These are phyloP conservation scores for Suillia variegata DNA, from an alignment of 2,888 invertebrate genomes.

Conservation along the genomic window DNA sequence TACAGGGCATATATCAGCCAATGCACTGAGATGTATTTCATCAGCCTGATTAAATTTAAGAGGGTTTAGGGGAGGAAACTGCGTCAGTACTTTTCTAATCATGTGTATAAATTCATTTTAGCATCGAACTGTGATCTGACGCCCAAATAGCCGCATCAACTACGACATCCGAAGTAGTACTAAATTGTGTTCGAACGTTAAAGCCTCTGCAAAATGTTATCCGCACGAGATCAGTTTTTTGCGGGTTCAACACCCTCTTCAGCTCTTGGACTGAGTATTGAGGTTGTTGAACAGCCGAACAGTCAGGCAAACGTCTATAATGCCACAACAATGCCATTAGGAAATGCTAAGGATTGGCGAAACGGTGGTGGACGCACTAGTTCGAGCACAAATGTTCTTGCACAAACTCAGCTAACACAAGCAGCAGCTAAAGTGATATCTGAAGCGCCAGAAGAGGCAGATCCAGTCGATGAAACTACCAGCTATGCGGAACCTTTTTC, in stretches of 20 bases:
- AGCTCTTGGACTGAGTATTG: conserved; percentile 44
- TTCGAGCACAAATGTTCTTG: conserved; percentile 4
- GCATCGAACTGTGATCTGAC: background rate
- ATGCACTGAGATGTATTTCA: too few relatives aligned
- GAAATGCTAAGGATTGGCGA: conserved; percentile 33
- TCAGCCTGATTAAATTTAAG: background rate
- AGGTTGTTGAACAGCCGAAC: conserved; percentile 36
- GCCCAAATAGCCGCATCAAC: conserved; percentile 7
- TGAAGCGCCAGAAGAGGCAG: background rate
- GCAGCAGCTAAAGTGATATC: background rate
- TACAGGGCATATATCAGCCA: too few relatives aligned
- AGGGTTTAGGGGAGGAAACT: too few relatives aligned
- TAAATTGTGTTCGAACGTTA: too few relatives aligned
- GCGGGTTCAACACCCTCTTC: conserved; percentile 17
- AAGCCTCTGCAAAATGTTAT: conserved; percentile 47
- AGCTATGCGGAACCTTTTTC: conserved; percentile 43
- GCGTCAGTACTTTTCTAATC: too few relatives aligned
- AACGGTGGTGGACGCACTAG: conserved; percentile 26
- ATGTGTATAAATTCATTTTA: conserved; percentile 1
- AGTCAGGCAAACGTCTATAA: conserved; percentile 44
- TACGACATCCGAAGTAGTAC: background rate
- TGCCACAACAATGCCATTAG: conserved; percentile 46
- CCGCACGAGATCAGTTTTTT: conserved; percentile 51
- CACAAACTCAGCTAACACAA: background rate
- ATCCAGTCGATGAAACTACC: conserved; percentile 6